Evolutionary conservation across 1,140 invertebrate genomes (phyloP), one percentile per base, ranked within the genome.

Genomic region (Oreohelix idahoensis): DNA sequence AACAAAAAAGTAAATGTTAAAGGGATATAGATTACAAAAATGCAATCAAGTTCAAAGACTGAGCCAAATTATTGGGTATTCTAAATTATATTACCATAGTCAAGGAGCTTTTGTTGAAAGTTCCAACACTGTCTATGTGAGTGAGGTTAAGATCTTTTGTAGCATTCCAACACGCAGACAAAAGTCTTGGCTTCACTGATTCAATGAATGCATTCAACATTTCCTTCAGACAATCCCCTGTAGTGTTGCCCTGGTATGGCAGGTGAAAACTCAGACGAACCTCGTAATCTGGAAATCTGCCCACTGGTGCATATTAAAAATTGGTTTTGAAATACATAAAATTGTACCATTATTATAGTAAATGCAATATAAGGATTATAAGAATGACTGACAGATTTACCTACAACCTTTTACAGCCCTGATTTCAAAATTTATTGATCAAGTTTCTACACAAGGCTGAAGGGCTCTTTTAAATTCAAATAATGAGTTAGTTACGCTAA

Each of bases 271-370:
- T 66, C n/a, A 66, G 17, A 29, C 29, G 63, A 17, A 66, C n/a
- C 17, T 66, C 63, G 29, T 32, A 66, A 35, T 66, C 63, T 32
- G 63, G 63, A 42, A 49, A 74, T 39, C 42, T 74, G 71, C 71
- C n/a, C 38, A 26, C 71, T 74, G 38, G 4, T 36, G 13, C 38
- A 38, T 32, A 35, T 11, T 49, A 23, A 58, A 58, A 58, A 10
- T 2, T 58, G 26, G 10, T 58, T 58, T 10, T 58, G 53, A 45
- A 45, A 45, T 45, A 45, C 42, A 45, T 8, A 45, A 5, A n/a
- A n/a, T n/a, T n/a, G n/a, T n/a, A n/a, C n/a, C n/a, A n/a, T n/a
- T n/a, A n/a, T n/a, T n/a, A n/a, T n/a, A n/a, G n/a, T n/a, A n/a
- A n/a, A n/a, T n/a, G n/a, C n/a, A n/a, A n/a, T n/a, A n/a, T n/a